phyloP scores from a whole-genome alignment of 2,888 invertebrate genomes.

The Leucozona laternaria region DNA sequence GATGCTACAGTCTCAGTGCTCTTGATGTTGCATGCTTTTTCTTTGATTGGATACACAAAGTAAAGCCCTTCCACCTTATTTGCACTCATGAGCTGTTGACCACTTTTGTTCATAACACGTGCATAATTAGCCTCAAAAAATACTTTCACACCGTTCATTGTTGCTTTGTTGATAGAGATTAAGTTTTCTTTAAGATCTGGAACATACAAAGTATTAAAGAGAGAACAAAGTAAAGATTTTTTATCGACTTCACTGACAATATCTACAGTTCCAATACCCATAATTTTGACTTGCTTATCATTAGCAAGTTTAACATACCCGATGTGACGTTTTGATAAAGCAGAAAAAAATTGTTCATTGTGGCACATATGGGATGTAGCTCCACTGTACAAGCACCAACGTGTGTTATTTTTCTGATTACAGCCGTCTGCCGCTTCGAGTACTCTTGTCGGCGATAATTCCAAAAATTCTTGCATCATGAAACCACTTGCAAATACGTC shows the following conservation, averaged over 20 bases:
- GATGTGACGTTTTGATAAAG: neutral
- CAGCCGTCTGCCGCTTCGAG: neutral
- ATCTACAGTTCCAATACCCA: constrained; percentile 26
- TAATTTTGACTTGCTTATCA: constrained; percentile 16
- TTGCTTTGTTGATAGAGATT: constrained; percentile 26
- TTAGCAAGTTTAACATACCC: constrained; percentile 26
- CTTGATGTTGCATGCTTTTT: neutral
- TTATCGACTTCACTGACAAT: constrained; percentile 20
- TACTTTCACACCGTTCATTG: constrained; percentile 18
- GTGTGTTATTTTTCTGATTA: neutral
- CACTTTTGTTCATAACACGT: neutral
- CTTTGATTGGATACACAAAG: too few species aligned
- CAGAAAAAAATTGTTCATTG: too few species aligned
- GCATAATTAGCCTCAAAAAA: too few species aligned
- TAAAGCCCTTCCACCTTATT: too few species aligned
- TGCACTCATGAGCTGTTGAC: too few species aligned
- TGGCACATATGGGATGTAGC: too few species aligned
- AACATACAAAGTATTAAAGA: constrained; percentile 26
- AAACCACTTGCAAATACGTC: constrained; percentile 9
- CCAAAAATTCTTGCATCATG: constrained; percentile 4
- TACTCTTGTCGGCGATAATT: neutral
- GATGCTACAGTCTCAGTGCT: too few species aligned
- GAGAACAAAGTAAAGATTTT: constrained; percentile 1
- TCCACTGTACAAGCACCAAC: neutral
- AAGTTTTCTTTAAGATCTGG: constrained; percentile 30